Evolutionary conservation across 2,797 vertebrate genomes (phyloP).

Genomic region (Euthynnus affinis): DNA sequence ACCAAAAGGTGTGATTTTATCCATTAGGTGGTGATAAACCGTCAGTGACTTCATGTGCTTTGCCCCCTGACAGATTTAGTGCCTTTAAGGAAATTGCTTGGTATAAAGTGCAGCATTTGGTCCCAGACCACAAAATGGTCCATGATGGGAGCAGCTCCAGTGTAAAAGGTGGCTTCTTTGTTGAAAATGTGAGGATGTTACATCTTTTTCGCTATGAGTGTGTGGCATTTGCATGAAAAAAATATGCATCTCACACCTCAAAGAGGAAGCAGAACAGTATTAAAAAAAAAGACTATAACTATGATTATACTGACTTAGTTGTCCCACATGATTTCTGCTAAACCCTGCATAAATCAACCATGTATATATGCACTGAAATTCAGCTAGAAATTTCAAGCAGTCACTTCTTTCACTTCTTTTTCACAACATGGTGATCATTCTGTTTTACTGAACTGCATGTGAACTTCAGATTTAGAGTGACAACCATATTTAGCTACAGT

Average conservation of each 20-base stretch:
- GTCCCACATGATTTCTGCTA: neutral
- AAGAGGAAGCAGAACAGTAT: slow-evolving; percentile 6
- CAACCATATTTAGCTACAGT: slow-evolving; percentile 56
- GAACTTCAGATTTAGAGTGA: slow-evolving; percentile 56
- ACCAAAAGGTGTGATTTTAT: slow-evolving; percentile 36
- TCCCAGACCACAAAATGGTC: slow-evolving; percentile 39
- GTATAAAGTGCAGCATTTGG: slow-evolving; percentile 41
- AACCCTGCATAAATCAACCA: slow-evolving; percentile 5
- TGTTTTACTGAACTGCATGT: slow-evolving; percentile 49
- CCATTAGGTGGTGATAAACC: slow-evolving; percentile 28
- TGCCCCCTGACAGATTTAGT: slow-evolving; percentile 37
- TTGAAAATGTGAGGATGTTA: slow-evolving; percentile 22
- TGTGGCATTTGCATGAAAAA: neutral
- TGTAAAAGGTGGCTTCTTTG: slow-evolving; percentile 17
- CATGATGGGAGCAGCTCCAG: slow-evolving; percentile 15
- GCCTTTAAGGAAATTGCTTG: neutral
- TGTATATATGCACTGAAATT: neutral
- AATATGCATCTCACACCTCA: slow-evolving; percentile 4
- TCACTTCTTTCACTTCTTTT: neutral
- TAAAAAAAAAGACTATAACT: neutral
- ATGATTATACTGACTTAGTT: neutral
- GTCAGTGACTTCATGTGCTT: slow-evolving; percentile 31
- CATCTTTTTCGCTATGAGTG: slow-evolving; percentile 18
- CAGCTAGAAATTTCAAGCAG: neutral
- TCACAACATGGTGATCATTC: slow-evolving; percentile 12